phyloP scores from a whole-genome alignment of 2,797 vertebrate genomes.

The Heliangelus exortis region DNA sequence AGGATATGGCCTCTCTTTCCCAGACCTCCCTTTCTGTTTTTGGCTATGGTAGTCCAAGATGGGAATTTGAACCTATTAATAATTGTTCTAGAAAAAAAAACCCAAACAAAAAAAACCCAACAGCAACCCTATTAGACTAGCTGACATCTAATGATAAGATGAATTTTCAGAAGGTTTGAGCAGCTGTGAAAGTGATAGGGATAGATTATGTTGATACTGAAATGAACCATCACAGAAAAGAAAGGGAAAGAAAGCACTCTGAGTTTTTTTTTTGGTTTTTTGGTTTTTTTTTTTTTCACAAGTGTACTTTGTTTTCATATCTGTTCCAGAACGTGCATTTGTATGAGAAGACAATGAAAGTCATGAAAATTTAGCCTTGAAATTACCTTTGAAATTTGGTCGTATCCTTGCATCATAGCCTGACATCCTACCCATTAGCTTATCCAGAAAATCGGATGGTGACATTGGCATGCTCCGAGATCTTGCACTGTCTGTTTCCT shows the following conservation, averaged over 20 bases:
- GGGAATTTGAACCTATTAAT: not conserved
- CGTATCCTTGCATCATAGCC: constrained; percentile 91
- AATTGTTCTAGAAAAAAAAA: not conserved
- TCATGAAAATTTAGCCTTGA: not conserved
- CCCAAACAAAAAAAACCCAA: not conserved
- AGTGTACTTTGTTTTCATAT: not conserved
- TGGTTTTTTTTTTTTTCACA: not conserved
- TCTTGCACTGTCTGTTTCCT: constrained; percentile 85
- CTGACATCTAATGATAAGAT: not conserved
- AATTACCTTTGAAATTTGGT: constrained; percentile 91
- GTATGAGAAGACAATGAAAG: not conserved
- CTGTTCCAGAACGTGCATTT: not conserved
- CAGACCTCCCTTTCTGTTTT: not conserved
- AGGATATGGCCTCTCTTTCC: not conserved
- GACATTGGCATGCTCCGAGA: constrained; percentile 86
- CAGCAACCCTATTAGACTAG: not conserved
- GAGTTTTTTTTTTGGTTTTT: not conserved
- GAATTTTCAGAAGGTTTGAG: not conserved
- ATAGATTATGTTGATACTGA: not conserved
- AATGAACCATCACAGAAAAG: not conserved
- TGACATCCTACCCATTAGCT: constrained; percentile 90
- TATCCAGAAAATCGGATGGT: constrained; percentile 90
- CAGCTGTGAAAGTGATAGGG: not conserved
- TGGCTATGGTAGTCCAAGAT: not conserved
- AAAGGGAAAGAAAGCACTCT: not conserved